Conservation (phyloP, 2,888 invertebrate species). For the Brachypalpus laphriformis region DNA sequence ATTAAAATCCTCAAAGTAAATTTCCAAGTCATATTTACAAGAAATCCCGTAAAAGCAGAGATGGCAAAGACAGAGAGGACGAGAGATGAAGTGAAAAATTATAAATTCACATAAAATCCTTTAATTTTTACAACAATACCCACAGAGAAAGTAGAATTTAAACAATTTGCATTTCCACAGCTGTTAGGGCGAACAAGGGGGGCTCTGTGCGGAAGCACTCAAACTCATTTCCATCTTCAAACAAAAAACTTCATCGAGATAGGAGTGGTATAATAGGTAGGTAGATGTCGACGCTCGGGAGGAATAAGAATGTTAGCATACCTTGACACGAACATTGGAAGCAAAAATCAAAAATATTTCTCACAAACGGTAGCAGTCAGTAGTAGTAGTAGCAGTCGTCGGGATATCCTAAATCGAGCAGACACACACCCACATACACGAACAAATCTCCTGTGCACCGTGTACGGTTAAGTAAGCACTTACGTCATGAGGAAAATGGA, state of each 20-base stretch:
- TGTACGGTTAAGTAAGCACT: slow-evolving; percentile 60
- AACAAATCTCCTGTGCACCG: slow-evolving; percentile 1
- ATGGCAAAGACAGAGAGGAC: background rate
- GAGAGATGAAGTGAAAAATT: background rate
- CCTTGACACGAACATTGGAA: slow-evolving; percentile 1
- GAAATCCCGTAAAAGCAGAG: background rate
- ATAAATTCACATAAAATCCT: slow-evolving; percentile 35
- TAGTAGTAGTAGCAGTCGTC: background rate
- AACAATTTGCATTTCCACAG: slow-evolving; percentile 24
- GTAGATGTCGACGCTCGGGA: background rate
- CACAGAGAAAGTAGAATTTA: slow-evolving; percentile 1
- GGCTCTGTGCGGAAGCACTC: background rate
- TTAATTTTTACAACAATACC: slow-evolving; percentile 29
- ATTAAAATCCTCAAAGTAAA: slow-evolving; percentile 1
- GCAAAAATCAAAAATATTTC: slow-evolving; percentile 25
- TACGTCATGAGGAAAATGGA: slow-evolving; percentile 65
- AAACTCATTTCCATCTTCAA: slow-evolving; percentile 50
- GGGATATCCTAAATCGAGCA: slow-evolving; percentile 13
- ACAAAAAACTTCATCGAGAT: slow-evolving; percentile 30
- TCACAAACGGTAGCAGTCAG: background rate
- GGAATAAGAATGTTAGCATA: slow-evolving; percentile 4
- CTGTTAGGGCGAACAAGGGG: background rate
- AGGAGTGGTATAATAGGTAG: background rate
- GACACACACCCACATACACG: background rate
- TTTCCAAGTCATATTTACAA: background rate